phyloP scores from a whole-genome alignment of 2,113 vertebrate species.

The Cebus imitator region DNA sequence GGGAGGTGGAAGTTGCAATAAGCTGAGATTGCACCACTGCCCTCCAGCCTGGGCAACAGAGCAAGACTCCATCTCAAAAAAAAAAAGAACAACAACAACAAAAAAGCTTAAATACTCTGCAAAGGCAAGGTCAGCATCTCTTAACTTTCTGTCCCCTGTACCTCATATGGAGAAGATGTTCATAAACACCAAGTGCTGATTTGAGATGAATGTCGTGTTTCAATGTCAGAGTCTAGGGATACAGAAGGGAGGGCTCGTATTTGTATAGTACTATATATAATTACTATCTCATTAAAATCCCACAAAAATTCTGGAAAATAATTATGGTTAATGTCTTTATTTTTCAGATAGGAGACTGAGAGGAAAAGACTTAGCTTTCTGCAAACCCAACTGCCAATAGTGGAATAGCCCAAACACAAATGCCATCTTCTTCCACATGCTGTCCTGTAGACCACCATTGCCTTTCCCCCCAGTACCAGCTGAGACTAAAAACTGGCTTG shows the following conservation, averaged over 20 bases:
- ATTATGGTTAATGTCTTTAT: fast-evolving
- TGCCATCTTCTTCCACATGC: background rate
- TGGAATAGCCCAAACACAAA: background rate
- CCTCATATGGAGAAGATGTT: background rate
- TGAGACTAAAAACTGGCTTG: background rate
- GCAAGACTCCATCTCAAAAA: too few relatives aligned
- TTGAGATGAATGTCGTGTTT: background rate
- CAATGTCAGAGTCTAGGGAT: background rate
- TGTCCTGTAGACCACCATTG: too few relatives aligned
- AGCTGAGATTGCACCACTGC: too few relatives aligned
- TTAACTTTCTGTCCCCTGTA: background rate
- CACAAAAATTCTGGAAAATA: background rate
- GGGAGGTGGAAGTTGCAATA: too few relatives aligned
- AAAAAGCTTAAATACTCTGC: background rate
- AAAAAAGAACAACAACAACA: too few relatives aligned
- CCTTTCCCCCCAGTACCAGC: too few relatives aligned
- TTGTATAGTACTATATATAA: too few relatives aligned
- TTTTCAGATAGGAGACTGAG: background rate
- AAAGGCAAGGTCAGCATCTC: background rate
- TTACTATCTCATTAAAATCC: background rate
- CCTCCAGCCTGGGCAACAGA: too few relatives aligned
- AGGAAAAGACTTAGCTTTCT: background rate
- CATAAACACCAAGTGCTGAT: background rate
- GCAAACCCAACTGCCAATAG: background rate
- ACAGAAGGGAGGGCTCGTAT: background rate